Evolutionary conservation across 2,113 vertebrate genomes (phyloP), one percentile per base, ranked within the genome.

Genomic region (Diphyllodes magnificus): DNA sequence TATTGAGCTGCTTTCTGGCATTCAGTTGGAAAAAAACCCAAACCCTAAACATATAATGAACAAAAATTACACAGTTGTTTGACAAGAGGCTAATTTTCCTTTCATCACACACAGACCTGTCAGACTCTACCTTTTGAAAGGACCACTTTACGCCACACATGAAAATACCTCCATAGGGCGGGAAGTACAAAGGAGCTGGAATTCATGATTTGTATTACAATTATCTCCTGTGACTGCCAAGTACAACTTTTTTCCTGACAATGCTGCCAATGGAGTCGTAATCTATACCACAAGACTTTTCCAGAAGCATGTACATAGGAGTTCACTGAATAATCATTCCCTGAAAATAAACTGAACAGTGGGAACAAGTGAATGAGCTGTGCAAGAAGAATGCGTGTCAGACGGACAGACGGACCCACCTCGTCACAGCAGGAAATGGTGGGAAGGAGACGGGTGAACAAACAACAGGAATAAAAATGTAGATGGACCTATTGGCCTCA

Each of bases 201-300:
- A 94, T 85, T 90, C 51, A 71, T 83, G 64, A 94, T 92, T 75
- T 93, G 56, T 84, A 56, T 82, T 75, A 88, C 80, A 94, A 90
- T 88, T 95, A 91, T 71, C 64, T 93, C 37, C 71, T 86, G 25
- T 39, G 22, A 76, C 69, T 2, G 64, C 94, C 96, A 96, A 95
- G 80, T 65, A 89, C 66, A 86, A 90, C 68, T 56, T 88, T 92
- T 91, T 94, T 92, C 96, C 94, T 75, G 72, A 90, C 51, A 75
- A 5, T 54, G 44, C 68, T 93, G 92, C 94, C 94, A 96, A 51
- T 27, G 56, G 64, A 92, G 56, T 86, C 64, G 81, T 92, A 92
- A 93, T 90, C 87, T 88, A 94, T 92, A 93, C 93, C 92, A 86
- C 94, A 94, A 94, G 82, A 93, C 64, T 94, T 96, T 96, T 96